Evolutionary conservation across 64 coral and sea anemone species (phyloP), one percentile per base, ranked within the genome.

Genomic region (Pocillopora damicornis): DNA sequence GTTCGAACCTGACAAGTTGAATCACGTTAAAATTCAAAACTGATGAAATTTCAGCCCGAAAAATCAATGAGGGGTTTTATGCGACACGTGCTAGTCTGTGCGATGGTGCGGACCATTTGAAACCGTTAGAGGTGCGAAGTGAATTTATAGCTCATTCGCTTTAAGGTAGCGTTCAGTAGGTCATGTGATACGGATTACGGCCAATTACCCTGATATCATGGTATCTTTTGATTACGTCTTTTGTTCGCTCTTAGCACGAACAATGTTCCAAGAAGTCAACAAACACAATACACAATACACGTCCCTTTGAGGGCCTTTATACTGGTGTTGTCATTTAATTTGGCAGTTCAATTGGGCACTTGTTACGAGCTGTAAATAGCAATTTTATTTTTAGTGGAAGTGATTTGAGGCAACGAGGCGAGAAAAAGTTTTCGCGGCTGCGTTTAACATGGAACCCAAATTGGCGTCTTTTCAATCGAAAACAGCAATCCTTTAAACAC

Each of bases 201-300:
- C 80, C 81, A 72, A 85, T 85, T 85, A 85, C 81, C 81, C 35
- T 38, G 81, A 85, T 85, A 85, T 85, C 81, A 85, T 85, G 38
- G 81, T 51, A 85, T 66, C 81, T 15, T 67, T 72, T 73, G 81
- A 85, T 85, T 85, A 72, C 81, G 81, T 85, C 81, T 85, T 51
- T 85, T 85, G 81, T 85, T 11, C 81, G 42, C 81, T 23, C 81
- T 85, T 65, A 18, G 58, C 42, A 20, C 63, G 81, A 85, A 85
- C 81, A 85, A 85, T 85, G 57, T 63, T 20, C 51, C 81, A 68
- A 73, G 37, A 85, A 85, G 81, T 85, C 81, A 85, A 85, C 81
- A 85, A 85, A 72, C 65, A 71, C 66, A 85, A 85, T 85, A 85
- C 63, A 85, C 81, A 85, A 85, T 85, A 66, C 35, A 25, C 17